phyloP scores from a whole-genome alignment of 2,113 vertebrate species.

The Morone saxatilis region DNA sequence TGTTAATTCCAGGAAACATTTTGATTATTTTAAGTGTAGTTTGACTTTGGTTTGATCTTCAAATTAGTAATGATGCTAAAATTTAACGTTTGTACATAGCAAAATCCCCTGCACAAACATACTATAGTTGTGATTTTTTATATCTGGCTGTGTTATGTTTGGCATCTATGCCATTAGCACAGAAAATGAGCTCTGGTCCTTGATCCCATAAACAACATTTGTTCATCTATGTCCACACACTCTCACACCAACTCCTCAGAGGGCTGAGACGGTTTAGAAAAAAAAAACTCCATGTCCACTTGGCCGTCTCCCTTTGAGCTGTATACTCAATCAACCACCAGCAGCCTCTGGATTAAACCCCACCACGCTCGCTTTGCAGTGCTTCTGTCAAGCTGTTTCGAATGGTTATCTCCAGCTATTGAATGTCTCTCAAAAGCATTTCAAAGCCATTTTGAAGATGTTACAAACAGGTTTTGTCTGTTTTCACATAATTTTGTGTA shows the following conservation, averaged over 20 bases:
- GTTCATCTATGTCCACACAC: constrained; percentile 25
- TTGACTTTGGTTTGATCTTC: background rate
- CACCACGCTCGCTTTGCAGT: constrained; percentile 36
- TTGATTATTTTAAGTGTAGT: background rate
- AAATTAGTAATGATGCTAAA: background rate
- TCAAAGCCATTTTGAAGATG: constrained; percentile 47
- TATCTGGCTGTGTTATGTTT: background rate
- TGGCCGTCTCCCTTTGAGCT: constrained; percentile 48
- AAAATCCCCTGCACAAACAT: background rate
- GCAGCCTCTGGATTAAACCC: constrained; percentile 58
- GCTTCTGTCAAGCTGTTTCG: constrained; percentile 50
- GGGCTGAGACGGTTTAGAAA: constrained; percentile 15
- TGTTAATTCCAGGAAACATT: background rate
- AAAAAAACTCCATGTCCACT: constrained; percentile 42
- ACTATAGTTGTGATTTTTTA: background rate
- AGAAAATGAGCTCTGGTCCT: constrained; percentile 12
- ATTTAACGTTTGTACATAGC: background rate
- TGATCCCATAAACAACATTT: constrained; percentile 36
- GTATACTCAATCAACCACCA: constrained; percentile 51
- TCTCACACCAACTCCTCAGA: constrained; percentile 26
- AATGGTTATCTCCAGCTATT: constrained; percentile 43
- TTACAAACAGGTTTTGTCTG: constrained; percentile 25
- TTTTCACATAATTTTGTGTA: constrained; percentile 8
- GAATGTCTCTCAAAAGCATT: constrained; percentile 49
- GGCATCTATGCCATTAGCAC: background rate